Conservation (phyloP, 2,888 invertebrate genomes). For the Agonum fuliginosum region DNA sequence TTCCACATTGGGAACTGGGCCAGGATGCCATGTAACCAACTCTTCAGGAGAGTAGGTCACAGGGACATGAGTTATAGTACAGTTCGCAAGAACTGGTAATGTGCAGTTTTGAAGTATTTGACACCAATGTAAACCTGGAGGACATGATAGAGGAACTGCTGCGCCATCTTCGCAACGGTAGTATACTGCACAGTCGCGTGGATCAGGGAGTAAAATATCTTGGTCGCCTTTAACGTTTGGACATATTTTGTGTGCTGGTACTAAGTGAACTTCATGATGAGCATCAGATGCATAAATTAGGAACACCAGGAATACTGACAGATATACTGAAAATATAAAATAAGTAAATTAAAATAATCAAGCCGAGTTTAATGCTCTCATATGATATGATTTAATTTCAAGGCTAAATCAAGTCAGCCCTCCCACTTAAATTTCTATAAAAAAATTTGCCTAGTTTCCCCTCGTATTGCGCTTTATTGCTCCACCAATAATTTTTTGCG, state of each 20-base stretch:
- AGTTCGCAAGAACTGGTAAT: slow-evolving; percentile 42
- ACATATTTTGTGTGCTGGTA: slow-evolving; percentile 46
- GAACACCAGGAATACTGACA: background rate
- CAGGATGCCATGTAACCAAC: background rate
- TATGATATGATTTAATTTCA: too few relatives aligned
- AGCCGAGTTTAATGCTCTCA: too few relatives aligned
- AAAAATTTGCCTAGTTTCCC: too few relatives aligned
- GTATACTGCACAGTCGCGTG: slow-evolving; percentile 17
- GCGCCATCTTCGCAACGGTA: slow-evolving; percentile 35
- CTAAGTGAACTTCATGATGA: slow-evolving; percentile 29
- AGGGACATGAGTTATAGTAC: slow-evolving; percentile 12
- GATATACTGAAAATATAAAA: slow-evolving; percentile 17
- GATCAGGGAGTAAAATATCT: slow-evolving; percentile 38
- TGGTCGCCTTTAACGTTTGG: slow-evolving; percentile 16
- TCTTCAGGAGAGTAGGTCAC: slow-evolving; percentile 48
- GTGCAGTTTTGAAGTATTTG: slow-evolving; percentile 23
- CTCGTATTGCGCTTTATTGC: too few relatives aligned
- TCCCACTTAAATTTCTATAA: too few relatives aligned
- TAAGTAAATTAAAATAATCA: too few relatives aligned
- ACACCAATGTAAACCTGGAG: slow-evolving; percentile 46
- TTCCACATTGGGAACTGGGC: background rate
- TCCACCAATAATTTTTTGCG: too few relatives aligned
- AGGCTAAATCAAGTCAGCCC: too few relatives aligned
- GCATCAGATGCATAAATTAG: slow-evolving; percentile 14
- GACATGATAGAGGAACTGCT: slow-evolving; percentile 1